Evolutionary conservation across 35 echinoderm and acorn worm genomes (phyloP).

Genomic region (Patiria miniata): DNA sequence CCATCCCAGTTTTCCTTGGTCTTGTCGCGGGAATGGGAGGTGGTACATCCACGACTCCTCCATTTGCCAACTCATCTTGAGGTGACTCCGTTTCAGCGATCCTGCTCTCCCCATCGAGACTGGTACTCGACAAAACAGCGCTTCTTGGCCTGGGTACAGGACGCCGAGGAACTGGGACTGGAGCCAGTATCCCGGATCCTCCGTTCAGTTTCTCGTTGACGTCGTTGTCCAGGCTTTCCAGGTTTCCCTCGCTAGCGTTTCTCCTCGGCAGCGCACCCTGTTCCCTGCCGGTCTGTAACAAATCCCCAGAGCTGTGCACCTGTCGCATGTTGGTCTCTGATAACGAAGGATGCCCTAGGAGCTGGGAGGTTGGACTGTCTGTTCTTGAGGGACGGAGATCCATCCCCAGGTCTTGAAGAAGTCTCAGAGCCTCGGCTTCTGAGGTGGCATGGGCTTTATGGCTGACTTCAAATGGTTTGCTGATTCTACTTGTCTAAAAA

Average conservation of each 20-base stretch:
- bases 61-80: constrained; percentile 1
- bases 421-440: constrained; percentile 56
- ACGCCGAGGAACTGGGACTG: background rate
- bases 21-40: constrained; percentile 9
- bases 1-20: background rate
- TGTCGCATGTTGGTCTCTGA: background rate
- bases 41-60: background rate
- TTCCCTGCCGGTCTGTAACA: background rate
- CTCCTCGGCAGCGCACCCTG: background rate
- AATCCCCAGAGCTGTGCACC: constrained; percentile 7
- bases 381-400: too few relatives aligned
- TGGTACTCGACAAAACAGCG: background rate
- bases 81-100: background rate
- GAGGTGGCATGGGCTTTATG: constrained; percentile 60
- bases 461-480: constrained; percentile 72
- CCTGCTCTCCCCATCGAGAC: background rate
- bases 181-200: background rate
- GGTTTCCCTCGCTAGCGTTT: constrained; percentile 24
- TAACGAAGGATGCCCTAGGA: background rate
- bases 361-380: background rate
- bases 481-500: constrained; percentile 60
- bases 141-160: background rate
- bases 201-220: background rate
- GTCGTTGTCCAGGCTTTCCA: constrained; percentile 8
- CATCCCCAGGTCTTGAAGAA: constrained; percentile 64